Base-by-base conservation (phyloP, 1,140 invertebrate species). In the Holotrichia oblita region DNA sequence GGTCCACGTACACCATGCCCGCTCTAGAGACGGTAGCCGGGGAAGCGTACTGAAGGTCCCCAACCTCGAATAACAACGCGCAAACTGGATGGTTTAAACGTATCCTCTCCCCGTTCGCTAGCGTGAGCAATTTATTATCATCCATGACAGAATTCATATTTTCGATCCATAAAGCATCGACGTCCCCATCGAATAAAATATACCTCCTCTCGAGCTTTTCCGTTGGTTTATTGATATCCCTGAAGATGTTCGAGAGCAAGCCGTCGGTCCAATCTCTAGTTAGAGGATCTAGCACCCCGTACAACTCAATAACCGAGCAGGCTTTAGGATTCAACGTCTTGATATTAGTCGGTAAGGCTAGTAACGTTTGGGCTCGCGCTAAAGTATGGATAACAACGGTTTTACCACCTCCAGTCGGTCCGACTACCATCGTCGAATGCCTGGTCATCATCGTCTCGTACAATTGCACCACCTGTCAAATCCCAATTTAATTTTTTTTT, bases 91-190 rank as follows among this genome's bases (percentile, higher is more conserved):
- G 91, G 83, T 93, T 91, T 24, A 98, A 88, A 61, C 94, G 90
- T 24, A 98, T 97, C 77, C 96, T 89, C 85, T 98, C 96, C 74
- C 96, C 95, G 87, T 97, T 97, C 0, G 95, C 95, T 79, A 98
- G 88, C 0, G 96, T 97, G 61, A 98, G 85, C 61, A 97, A 86
- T 85, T 94, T 94, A 85, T 97, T 98, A 86, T 98, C 96, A 85
- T 98, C 96, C 96, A 98, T 97, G 7, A 98, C 96, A 0, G 96
- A 97, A 87, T 97, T 98, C 95, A 98, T 97, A 87, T 97, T 97
- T 88, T 97, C 96, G 80, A 98, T 96, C 96, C 96, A 98, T 6
- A 97, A 87, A 7, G 96, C 93, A 89, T 98, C 96, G 3, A 98
- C 95, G 85, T 98, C 96, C 6, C 97, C 97, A 85, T 98, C 97